Evolutionary conservation across 2,888 invertebrate species (phyloP).

Genomic region (Melinopterus prodromus): DNA sequence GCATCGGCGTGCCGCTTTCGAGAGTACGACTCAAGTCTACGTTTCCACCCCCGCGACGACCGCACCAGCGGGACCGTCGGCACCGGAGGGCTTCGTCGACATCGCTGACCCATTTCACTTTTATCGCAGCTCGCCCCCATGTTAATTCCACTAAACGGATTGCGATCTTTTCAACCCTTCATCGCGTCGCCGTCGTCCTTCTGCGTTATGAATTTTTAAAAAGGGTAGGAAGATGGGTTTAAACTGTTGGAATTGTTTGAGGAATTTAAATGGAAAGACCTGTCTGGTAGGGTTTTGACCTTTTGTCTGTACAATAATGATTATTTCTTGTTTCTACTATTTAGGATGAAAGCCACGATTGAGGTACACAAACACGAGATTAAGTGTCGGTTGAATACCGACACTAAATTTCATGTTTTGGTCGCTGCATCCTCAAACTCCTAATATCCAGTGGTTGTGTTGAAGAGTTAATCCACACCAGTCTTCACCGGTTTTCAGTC

Average conservation of each 20-base stretch:
- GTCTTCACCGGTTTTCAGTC: too few species aligned
- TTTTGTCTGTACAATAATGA: too few species aligned
- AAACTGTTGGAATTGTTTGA: background rate
- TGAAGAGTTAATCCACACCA: too few species aligned
- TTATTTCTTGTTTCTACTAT: too few species aligned
- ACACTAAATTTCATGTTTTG: too few species aligned
- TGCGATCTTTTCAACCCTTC: background rate
- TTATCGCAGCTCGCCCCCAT: constrained; percentile 4
- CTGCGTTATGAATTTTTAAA: background rate
- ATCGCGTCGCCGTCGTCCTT: background rate
- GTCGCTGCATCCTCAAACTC: too few species aligned
- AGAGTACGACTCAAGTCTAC: background rate
- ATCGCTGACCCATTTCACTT: background rate
- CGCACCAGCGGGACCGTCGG: background rate
- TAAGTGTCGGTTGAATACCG: too few species aligned
- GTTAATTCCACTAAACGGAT: background rate
- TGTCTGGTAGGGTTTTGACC: background rate
- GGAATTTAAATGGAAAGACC: background rate
- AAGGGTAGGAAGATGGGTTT: background rate
- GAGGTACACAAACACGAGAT: too few species aligned
- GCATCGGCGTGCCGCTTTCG: background rate
- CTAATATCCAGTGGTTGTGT: too few species aligned
- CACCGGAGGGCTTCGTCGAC: constrained; percentile 4
- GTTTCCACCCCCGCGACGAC: constrained; percentile 6
- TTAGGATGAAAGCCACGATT: too few species aligned